Percentiles rank a stretch among this genome's conserved stretches.
phyloP scores from a whole-genome alignment of 2,888 invertebrate species.

The Fragum whitleyi region DNA sequence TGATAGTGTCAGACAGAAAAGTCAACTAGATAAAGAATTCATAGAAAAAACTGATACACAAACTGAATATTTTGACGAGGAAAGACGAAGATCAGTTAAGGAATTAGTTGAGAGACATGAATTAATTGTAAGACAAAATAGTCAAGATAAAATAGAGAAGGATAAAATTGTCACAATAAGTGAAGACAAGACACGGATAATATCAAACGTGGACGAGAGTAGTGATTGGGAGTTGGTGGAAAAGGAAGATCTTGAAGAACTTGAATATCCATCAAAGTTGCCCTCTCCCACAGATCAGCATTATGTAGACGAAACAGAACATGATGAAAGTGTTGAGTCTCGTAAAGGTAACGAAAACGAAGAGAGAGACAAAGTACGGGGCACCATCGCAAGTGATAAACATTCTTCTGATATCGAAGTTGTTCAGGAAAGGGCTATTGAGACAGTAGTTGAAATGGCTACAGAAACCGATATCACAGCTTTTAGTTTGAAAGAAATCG shows the following conservation, averaged over 20 bases:
- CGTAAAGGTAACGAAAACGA: constrained; percentile 10
- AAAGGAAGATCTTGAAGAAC: constrained; percentile 57
- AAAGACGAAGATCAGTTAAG: constrained; percentile 48
- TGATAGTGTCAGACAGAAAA: constrained; percentile 24
- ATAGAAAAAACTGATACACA: constrained; percentile 41
- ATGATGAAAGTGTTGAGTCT: constrained; percentile 10
- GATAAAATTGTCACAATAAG: constrained; percentile 7
- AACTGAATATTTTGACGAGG: constrained; percentile 35
- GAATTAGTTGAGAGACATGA: constrained; percentile 61
- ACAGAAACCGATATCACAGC: background rate
- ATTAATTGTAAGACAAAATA: constrained; percentile 51
- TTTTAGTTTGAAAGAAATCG: background rate
- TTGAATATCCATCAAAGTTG: constrained; percentile 58
- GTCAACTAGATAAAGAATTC: background rate
- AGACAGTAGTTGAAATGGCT: background rate
- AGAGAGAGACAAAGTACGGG: background rate
- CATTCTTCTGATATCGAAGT: background rate
- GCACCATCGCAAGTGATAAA: no score
- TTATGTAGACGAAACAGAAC: constrained; percentile 32
- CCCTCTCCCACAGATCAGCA: constrained; percentile 58
- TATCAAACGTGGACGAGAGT: constrained; percentile 38
- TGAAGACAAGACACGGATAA: background rate
- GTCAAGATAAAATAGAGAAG: constrained; percentile 31
- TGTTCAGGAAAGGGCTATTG: constrained; percentile 1
- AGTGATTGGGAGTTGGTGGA: constrained; percentile 76